Percentiles rank a stretch among this genome's conserved stretches.
Evolutionary conservation across 1,140 invertebrate species (phyloP).

Genomic region (Polyergus mexicanus): DNA sequence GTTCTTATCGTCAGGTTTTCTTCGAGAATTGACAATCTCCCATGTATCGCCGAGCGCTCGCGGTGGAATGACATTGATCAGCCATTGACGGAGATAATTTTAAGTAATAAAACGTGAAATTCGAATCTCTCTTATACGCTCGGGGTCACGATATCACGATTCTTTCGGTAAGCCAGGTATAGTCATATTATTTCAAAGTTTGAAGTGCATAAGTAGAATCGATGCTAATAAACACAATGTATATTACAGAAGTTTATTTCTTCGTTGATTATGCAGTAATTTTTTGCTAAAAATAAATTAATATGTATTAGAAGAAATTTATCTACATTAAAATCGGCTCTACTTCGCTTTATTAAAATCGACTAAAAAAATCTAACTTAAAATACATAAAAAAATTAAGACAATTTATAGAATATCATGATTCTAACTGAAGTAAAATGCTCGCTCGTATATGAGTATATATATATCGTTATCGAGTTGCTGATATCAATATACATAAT

Average conservation of each 20-base stretch:
- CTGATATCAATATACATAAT: neutral
- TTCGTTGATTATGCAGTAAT: conserved; percentile 7
- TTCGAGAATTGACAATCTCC: conserved; percentile 63
- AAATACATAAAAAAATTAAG: neutral
- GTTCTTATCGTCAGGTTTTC: conserved; percentile 58
- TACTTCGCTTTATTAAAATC: conserved; percentile 11
- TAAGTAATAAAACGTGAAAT: conserved; percentile 37
- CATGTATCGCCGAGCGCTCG: conserved; percentile 27
- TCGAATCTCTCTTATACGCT: neutral
- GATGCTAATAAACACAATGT: neutral
- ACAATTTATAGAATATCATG: neutral
- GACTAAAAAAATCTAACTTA: neutral
- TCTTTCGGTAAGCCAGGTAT: conserved; percentile 1
- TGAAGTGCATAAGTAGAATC: neutral
- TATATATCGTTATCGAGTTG: conserved; percentile 7
- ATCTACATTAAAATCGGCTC: neutral
- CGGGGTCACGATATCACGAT: neutral
- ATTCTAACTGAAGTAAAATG: neutral
- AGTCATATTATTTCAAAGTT: conserved; percentile 12
- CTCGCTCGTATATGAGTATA: neutral
- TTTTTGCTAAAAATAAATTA: conserved; percentile 4
- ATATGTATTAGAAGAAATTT: neutral
- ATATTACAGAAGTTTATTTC: conserved; percentile 8
- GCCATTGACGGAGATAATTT: conserved; percentile 42
- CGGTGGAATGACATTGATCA: conserved; percentile 34